These are phyloP conservation scores for Sabatieria punctata DNA, from an alignment of 2,888 invertebrate genomes.

Conservation along the genomic window DNA sequence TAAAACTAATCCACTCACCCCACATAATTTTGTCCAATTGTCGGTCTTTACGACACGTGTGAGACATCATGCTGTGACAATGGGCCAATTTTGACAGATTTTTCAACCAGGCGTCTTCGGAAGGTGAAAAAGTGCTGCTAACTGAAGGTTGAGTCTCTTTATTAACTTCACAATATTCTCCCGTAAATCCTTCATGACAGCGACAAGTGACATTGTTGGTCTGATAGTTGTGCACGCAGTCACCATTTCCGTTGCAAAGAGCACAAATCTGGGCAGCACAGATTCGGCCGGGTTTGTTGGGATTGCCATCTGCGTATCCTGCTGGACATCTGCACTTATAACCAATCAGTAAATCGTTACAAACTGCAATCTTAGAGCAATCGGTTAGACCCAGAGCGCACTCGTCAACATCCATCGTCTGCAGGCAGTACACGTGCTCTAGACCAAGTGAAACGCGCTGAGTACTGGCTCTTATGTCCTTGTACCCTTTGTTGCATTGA, in stretches of 20 bases:
- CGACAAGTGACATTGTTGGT: background rate
- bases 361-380: background rate
- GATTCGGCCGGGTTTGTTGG: conserved; percentile 2
- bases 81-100: too few species aligned
- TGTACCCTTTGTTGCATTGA: conserved; percentile 69
- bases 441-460: background rate
- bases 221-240: background rate
- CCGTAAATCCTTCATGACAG: background rate
- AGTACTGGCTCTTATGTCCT: conserved; percentile 33
- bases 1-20: too few species aligned
- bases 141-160: too few species aligned
- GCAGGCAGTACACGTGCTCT: background rate
- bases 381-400: background rate
- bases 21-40: too few species aligned
- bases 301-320: conserved; percentile 4
- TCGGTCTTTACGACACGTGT: too few species aligned
- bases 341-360: background rate
- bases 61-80: too few species aligned
- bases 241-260: background rate
- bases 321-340: conserved; percentile 6
- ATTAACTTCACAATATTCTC: background rate
- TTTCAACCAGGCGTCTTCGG: too few species aligned
- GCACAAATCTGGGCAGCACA: background rate
- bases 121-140: too few species aligned
- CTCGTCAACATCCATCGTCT: background rate